Percentiles rank a stretch among this genome's conserved stretches.
These are phyloP conservation scores for Lutjanus campechanus DNA, from an alignment of 2,797 vertebrate genomes.

Conservation along the genomic window DNA sequence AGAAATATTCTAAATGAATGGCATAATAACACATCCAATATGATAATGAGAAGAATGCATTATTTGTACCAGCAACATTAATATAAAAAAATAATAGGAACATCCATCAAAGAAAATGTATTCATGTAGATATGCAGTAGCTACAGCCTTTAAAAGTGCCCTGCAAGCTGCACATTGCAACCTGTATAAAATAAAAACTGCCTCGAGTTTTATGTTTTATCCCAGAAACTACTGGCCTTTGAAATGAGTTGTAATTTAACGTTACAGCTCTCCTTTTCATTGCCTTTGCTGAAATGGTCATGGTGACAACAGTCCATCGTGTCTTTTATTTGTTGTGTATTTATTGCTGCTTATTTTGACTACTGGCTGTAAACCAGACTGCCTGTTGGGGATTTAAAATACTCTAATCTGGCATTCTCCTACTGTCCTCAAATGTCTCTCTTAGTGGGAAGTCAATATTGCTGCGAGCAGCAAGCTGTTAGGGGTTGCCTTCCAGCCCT, in stretches of 20 bases:
- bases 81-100: constrained; percentile 1
- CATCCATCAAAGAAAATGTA: constrained; percentile 1
- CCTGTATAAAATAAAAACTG: not conserved
- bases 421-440: constrained; percentile 38
- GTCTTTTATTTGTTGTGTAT: constrained; percentile 27
- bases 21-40: not conserved
- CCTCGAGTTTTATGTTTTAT: not conserved
- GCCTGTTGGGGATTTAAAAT: constrained; percentile 45
- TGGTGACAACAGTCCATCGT: not conserved
- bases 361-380: constrained; percentile 18
- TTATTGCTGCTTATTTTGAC: constrained; percentile 24
- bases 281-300: not conserved
- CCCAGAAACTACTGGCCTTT: constrained; percentile 6
- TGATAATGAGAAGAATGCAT: not conserved
- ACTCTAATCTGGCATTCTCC: constrained; percentile 34
- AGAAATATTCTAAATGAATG: not conserved
- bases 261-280: not conserved
- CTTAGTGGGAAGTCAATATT: constrained; percentile 36
- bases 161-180: not conserved
- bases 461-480: constrained; percentile 68
- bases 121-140: not conserved
- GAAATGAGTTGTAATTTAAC: constrained; percentile 20
- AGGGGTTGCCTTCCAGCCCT: constrained; percentile 22
- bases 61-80: not conserved
- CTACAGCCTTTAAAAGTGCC: not conserved